Conservation (phyloP, 2,888 invertebrate species). For the Halocaridina rubra region DNA sequence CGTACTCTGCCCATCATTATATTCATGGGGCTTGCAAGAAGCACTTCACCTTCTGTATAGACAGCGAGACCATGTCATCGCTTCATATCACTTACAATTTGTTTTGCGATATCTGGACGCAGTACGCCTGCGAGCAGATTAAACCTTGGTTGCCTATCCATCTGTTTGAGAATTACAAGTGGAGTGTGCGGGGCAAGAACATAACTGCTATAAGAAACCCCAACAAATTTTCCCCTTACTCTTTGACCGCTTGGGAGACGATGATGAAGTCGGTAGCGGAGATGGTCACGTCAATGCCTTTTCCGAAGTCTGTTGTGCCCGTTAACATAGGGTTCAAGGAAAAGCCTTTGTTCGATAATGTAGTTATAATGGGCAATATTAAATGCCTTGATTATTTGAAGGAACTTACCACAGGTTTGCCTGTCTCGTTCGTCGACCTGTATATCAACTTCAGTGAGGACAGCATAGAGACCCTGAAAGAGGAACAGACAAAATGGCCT, state of each 20-base stretch:
- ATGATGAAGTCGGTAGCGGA: not conserved
- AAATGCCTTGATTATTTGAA: not conserved
- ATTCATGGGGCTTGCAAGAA: not conserved
- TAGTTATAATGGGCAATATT: not conserved
- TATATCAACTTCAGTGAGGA: not conserved
- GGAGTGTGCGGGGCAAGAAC: not conserved
- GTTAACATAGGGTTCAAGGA: not conserved
- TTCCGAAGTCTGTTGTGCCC: not conserved
- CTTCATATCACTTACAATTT: not conserved
- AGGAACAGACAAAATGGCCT: not conserved
- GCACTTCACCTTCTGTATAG: not conserved
- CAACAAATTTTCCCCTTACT: not conserved
- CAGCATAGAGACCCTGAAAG: not conserved
- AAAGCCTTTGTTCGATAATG: not conserved
- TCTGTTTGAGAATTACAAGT: not conserved
- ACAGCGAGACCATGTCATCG: not conserved
- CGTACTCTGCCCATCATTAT: not conserved
- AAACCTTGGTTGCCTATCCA: not conserved
- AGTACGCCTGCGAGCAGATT: not conserved
- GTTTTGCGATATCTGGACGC: not conserved
- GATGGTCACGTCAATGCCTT: not conserved
- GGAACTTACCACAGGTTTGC: not conserved
- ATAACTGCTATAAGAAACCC: not conserved
- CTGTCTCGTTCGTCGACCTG: not conserved
- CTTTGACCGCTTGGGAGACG: not conserved